A percentile compares a stretch with the other conserved stretches of the same genome.
Evolutionary conservation across 2,113 vertebrate species (phyloP).

Genomic region (Tenebrosternarchus preto): DNA sequence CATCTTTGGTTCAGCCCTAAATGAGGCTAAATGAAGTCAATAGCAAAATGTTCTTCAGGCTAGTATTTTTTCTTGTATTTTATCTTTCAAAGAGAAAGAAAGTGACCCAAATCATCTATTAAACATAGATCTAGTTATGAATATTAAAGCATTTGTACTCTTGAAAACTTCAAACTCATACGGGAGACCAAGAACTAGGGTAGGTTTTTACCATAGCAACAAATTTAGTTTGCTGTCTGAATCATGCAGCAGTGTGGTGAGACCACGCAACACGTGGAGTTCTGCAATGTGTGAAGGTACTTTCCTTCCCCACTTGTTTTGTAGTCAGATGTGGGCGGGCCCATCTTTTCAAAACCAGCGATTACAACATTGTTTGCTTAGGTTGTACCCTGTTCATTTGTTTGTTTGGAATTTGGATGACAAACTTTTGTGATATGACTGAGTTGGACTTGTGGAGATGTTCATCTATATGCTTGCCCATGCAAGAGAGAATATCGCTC

Average conservation of each 20-base stretch:
- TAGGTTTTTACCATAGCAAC: background rate
- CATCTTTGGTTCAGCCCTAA: background rate
- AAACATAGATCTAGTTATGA: too few species aligned
- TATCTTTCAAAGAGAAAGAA: too few species aligned
- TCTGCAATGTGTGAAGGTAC: too few species aligned
- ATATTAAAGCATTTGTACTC: too few species aligned
- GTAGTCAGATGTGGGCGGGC: background rate
- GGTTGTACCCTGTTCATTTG: background rate
- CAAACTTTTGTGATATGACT: constrained; percentile 5
- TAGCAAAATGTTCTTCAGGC: background rate
- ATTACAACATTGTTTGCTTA: background rate
- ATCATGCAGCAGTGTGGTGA: too few species aligned
- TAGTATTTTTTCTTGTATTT: too few species aligned
- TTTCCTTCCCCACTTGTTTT: background rate
- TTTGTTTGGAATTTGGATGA: constrained; percentile 3
- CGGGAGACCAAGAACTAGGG: background rate
- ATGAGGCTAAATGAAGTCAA: background rate
- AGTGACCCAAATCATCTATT: too few species aligned
- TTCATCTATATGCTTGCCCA: constrained; percentile 11
- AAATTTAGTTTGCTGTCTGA: too few species aligned
- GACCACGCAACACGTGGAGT: too few species aligned
- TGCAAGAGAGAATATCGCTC: constrained; percentile 10
- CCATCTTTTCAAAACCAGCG: background rate
- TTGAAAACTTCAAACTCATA: background rate
- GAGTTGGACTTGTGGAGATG: background rate